A percentile compares a stretch with the other conserved stretches of the same genome.
These are phyloP conservation scores for Anguilla rostrata DNA, from an alignment of 2,113 vertebrate species.

Conservation along the genomic window DNA sequence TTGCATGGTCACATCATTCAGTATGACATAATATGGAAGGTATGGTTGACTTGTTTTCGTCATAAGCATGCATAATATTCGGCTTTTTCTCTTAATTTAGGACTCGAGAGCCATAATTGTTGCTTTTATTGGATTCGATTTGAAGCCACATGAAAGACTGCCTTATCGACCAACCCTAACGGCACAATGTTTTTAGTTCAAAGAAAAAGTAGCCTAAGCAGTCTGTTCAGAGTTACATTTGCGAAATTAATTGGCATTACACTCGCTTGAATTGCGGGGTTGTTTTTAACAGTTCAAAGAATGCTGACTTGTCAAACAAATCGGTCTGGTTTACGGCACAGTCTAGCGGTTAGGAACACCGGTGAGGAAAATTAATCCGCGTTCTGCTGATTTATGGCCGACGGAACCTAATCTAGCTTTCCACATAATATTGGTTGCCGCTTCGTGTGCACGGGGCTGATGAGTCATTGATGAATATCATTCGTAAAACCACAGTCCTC, in stretches of 20 bases:
- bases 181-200: background rate
- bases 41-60: background rate
- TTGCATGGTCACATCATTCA: background rate
- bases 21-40: background rate
- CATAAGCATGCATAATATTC: background rate
- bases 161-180: background rate
- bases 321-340: background rate
- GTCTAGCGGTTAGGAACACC: background rate
- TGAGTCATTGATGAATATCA: conserved; percentile 12
- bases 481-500: background rate
- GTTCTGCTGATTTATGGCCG: background rate
- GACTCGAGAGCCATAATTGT: background rate
- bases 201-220: background rate
- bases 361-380: background rate
- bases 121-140: background rate
- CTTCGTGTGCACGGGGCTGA: background rate
- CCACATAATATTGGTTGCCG: background rate
- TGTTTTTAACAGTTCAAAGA: background rate
- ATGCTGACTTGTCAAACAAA: background rate
- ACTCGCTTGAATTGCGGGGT: background rate
- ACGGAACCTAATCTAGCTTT: background rate
- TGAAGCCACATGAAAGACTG: background rate
- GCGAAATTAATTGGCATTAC: background rate
- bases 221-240: background rate
- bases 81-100: background rate